Base-by-base conservation (phyloP, 2,888 invertebrate species). In the Mimas tiliae region DNA sequence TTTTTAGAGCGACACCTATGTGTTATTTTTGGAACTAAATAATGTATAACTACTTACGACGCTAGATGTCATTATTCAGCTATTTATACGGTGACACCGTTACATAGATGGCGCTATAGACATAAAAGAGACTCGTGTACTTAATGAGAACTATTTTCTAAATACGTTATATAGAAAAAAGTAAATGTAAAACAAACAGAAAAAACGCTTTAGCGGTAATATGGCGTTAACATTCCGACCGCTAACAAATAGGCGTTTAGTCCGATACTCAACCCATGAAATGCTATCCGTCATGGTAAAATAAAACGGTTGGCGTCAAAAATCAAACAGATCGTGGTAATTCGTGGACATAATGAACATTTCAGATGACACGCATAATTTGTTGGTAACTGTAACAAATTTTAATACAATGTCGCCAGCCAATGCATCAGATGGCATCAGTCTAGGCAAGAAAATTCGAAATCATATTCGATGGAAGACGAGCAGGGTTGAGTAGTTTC, bases 271-370 rank as follows among this genome's bases (percentile, higher is more conserved):
- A 62, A 64, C 67, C 74, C 81, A 71, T 82, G 72, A 78, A 82
- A 82, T 79, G 65, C 58, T 68, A 82, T 81, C 77, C 70, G 79
- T 74, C 78, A 80, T 77, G 77, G 72, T 76, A 74, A 79, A 82
- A 82, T 73, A 75, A 73, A 74, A 67, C 66, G 65, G 64, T 55
- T 12, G 50, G 19, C 65, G 47, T 34, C 19, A 19, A 48, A 27
- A 47, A 64, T 53, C 64, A 19, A 38, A 42, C 34, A 48, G 51
- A 51, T 51, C 47, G 50, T 21, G 19, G 51, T 51, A 51, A 64
- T 38, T 11, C 38, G 19, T 38, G 7, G n/a, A 2, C 2, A 27
- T 27, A 3, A 27, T 27, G 27, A 27, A 27, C 27, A 27, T 27
- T 27, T 27, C 14, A 33, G 33, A 55, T 55, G 38, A 34, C 34